Percentiles rank a stretch among this genome's conserved stretches.
Evolutionary conservation across 1,140 invertebrate genomes (phyloP).

Genomic region (Drosophila pseudoananassae): DNA sequence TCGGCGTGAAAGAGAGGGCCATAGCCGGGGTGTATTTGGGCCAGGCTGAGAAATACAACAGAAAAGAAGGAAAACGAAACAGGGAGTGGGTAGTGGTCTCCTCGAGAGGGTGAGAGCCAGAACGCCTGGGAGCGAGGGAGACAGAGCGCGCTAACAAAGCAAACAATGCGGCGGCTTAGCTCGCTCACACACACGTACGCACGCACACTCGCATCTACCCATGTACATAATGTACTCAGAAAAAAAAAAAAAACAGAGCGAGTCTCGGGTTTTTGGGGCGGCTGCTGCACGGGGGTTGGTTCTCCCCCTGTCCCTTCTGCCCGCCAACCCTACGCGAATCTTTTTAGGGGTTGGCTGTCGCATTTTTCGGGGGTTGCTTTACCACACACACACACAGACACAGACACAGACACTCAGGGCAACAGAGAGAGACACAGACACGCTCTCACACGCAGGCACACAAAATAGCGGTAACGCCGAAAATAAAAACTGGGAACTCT

Average conservation of each 20-base stretch:
- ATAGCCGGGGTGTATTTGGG: constrained; percentile 39
- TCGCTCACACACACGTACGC: constrained; percentile 44
- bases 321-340: background rate
- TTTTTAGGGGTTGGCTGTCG: constrained; percentile 39
- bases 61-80: background rate
- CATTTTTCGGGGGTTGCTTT: constrained; percentile 57
- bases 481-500: constrained; percentile 49
- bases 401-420: background rate
- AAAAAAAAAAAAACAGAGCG: constrained; percentile 15
- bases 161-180: constrained; percentile 79
- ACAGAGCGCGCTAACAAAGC: constrained; percentile 37
- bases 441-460: background rate
- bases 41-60: background rate
- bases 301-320: constrained; percentile 10
- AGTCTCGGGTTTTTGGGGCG: constrained; percentile 50
- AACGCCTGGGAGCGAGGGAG: constrained; percentile 1
- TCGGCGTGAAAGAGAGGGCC: background rate
- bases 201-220: constrained; percentile 20
- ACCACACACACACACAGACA: constrained; percentile 16
- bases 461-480: constrained; percentile 44
- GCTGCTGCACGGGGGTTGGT: constrained; percentile 63
- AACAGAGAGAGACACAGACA: background rate
- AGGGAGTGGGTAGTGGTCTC: constrained; percentile 21
- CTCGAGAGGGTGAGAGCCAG: constrained; percentile 4
- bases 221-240: constrained; percentile 20